Evolutionary conservation across 2,113 vertebrate genomes (phyloP).

Genomic region (Taxidea taxus): DNA sequence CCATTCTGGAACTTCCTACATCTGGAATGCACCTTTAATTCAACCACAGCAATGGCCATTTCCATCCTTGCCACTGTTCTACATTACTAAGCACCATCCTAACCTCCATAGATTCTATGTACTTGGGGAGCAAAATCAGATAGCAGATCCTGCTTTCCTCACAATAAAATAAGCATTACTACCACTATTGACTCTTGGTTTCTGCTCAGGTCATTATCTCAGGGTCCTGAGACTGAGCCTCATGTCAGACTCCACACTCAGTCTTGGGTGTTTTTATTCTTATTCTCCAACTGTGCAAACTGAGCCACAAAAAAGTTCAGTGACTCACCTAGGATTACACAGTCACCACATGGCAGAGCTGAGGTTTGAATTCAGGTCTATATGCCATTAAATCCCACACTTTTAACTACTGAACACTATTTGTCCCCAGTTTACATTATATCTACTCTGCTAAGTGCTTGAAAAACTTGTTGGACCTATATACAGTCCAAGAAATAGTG

Average conservation of each 20-base stretch:
- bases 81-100: background rate
- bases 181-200: background rate
- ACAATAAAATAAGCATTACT: background rate
- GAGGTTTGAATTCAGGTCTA: background rate
- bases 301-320: background rate
- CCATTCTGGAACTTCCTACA: background rate
- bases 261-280: background rate
- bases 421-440: background rate
- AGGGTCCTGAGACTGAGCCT: background rate
- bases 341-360: background rate
- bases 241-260: background rate
- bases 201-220: background rate
- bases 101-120: background rate
- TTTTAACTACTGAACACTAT: background rate
- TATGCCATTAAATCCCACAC: background rate
- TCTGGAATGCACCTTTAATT: background rate
- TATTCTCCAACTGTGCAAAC: background rate
- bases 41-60: background rate
- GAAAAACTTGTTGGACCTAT: background rate
- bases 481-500: background rate
- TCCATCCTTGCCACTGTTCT: background rate
- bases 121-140: background rate
- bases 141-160: background rate
- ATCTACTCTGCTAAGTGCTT: background rate
- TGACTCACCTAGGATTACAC: background rate